A percentile compares a stretch with the other conserved stretches of the same genome.
Evolutionary conservation across 2,888 invertebrate genomes (phyloP).

Genomic region (Xiphydria camelus): DNA sequence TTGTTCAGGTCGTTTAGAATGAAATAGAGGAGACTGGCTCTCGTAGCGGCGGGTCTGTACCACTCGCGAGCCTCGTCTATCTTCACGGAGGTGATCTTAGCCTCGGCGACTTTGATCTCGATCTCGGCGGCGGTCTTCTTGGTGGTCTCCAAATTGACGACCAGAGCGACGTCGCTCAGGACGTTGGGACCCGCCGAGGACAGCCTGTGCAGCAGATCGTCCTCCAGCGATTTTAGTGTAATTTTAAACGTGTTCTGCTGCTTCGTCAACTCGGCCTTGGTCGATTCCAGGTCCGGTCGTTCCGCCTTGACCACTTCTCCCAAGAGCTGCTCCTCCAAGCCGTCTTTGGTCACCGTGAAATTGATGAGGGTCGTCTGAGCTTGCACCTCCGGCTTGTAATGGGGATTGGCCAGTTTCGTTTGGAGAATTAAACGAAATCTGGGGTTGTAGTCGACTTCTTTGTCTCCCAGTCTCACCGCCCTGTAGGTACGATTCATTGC

Average conservation of each 20-base stretch:
- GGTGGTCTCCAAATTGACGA: slow-evolving; percentile 90
- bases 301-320: slow-evolving; percentile 94
- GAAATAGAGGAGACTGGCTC: slow-evolving; percentile 91
- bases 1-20: slow-evolving; percentile 89
- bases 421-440: slow-evolving; percentile 84
- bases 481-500: slow-evolving; percentile 39
- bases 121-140: slow-evolving; percentile 92
- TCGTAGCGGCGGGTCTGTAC: slow-evolving; percentile 82
- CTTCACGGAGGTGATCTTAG: slow-evolving; percentile 80
- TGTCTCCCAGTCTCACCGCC: slow-evolving; percentile 84
- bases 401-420: slow-evolving; percentile 93
- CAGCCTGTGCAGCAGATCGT: slow-evolving; percentile 81
- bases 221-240: slow-evolving; percentile 87
- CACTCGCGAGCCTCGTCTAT: slow-evolving; percentile 91
- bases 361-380: slow-evolving; percentile 95
- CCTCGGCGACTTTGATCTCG: slow-evolving; percentile 83
- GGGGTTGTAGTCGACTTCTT: slow-evolving; percentile 86
- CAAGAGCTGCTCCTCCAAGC: slow-evolving; percentile 88
- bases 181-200: slow-evolving; percentile 92
- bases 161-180: slow-evolving; percentile 85
- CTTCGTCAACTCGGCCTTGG: slow-evolving; percentile 82
- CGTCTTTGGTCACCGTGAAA: slow-evolving; percentile 92
- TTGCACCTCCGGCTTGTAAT: slow-evolving; percentile 96
- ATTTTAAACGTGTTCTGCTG: slow-evolving; percentile 96
- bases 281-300: slow-evolving; percentile 84